Percentiles rank a stretch among this genome's conserved stretches.
Conservation (phyloP, 2,888 invertebrate genomes). For the Plebejus anna region DNA sequence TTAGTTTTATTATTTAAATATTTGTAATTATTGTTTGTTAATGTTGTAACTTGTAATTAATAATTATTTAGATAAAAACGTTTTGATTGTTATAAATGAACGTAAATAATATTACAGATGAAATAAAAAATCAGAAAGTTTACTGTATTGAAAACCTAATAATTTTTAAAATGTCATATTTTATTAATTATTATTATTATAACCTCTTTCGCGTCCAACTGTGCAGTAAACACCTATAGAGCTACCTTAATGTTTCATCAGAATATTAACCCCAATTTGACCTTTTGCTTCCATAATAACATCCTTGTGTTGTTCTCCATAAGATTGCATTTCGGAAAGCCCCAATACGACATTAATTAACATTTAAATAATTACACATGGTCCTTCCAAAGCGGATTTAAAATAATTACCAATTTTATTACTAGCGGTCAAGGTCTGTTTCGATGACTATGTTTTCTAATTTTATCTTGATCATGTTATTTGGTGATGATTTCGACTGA, state of each 20-base stretch:
- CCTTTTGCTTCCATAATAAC: background rate
- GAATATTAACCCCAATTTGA: background rate
- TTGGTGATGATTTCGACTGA: background rate
- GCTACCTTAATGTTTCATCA: background rate
- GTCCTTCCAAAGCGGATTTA: conserved; percentile 15
- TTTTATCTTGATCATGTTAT: conserved; percentile 6
- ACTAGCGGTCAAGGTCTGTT: conserved; percentile 22
- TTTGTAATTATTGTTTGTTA: background rate
- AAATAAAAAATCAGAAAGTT: too few relatives aligned
- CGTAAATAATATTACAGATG: background rate
- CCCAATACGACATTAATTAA: conserved; percentile 20
- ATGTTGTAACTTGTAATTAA: background rate
- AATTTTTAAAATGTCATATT: background rate
- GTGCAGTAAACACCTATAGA: background rate
- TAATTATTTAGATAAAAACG: background rate
- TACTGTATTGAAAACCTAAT: background rate
- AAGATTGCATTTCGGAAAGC: conserved; percentile 4
- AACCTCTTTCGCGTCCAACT: background rate
- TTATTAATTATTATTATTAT: background rate
- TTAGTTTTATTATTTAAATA: background rate
- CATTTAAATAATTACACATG: conserved; percentile 19
- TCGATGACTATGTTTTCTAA: background rate
- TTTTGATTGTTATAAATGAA: background rate
- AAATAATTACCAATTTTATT: conserved; percentile 23
- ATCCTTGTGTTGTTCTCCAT: background rate